Evolutionary conservation across 1,140 invertebrate genomes (phyloP).

Genomic region (Araneus ventricosus): DNA sequence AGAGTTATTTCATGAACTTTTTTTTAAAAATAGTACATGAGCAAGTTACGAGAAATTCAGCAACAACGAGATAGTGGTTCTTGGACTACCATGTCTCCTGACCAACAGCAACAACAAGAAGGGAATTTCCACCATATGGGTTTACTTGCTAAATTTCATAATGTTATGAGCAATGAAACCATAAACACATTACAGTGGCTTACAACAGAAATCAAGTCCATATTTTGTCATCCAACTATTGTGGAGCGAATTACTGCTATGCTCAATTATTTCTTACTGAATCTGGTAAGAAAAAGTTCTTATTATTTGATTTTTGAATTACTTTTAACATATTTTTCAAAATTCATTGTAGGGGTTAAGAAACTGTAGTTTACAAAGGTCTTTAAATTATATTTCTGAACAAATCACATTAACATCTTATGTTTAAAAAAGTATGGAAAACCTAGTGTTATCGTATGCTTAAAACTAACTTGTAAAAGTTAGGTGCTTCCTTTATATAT

Average conservation of each 20-base stretch:
- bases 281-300: conserved; percentile 87
- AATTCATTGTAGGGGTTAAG: no score
- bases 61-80: conserved; percentile 85
- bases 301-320: background rate
- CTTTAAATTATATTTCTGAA: no score
- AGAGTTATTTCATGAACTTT: background rate
- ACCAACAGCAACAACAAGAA: conserved; percentile 89
- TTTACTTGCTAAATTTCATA: conserved; percentile 93
- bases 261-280: conserved; percentile 96
- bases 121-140: conserved; percentile 88
- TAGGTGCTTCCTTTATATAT: no score
- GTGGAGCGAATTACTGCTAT: conserved; percentile 95
- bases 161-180: conserved; percentile 93
- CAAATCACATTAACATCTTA: no score
- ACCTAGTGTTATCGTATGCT: no score
- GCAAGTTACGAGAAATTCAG: conserved; percentile 81
- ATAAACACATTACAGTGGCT: conserved; percentile 91
- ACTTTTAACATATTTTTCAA: no score
- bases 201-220: conserved; percentile 88
- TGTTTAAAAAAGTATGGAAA: no score
- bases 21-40: conserved; percentile 80
- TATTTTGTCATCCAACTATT: conserved; percentile 94
- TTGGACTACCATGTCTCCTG: conserved; percentile 86
- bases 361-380: no score
- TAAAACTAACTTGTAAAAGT: no score